Base-by-base conservation (phyloP, 2,797 vertebrate genomes). In the Karalla daura region DNA sequence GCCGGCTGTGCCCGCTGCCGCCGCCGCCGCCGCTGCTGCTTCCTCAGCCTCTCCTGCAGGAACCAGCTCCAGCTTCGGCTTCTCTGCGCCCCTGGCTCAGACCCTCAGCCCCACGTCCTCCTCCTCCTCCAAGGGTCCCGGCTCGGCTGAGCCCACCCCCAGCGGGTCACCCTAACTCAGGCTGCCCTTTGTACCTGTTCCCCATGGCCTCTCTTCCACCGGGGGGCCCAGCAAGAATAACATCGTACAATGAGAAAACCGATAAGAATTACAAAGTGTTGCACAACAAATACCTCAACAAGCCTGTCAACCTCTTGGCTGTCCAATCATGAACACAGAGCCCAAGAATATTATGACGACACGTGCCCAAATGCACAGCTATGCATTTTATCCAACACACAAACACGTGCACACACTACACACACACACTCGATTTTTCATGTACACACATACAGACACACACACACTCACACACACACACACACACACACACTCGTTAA, bases 71-170 rank as follows among this genome's bases (percentile, higher is more conserved):
- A 94, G 93, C 83, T 89, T 88, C 83, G 49, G 90, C 90, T 93
- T 93, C 76, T 88, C 88, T 18, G 84, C 66, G 80, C 93, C 89
- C 23, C 59, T 91, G 70, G 93, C 93, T 7, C 91, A 89, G 74
- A 89, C 77, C 90, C 94, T 94, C 76, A 97, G 96, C 89, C 97
- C 96, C 74, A 12, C 88, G 27, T 88, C 91, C 50, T 92, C 88
- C 35, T 96, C 96, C 54, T 97, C 95, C 66, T 96, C 95, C 15
- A 94, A 96, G 91, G 97, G 95, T 64, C 95, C 95, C 5, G 93
- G 96, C 87, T 91, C 95, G 1, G 93, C 94, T 2, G 96, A 98
- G 91, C 94, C 95, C 17, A 95, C 95, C 67, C 94, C 95, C 90
- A 94, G 94, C 72, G 95, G 95, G 91, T 96, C 97, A 30, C 96